These are phyloP conservation scores for Carapus acus DNA, from an alignment of 2,797 vertebrate genomes.

Conservation along the genomic window DNA sequence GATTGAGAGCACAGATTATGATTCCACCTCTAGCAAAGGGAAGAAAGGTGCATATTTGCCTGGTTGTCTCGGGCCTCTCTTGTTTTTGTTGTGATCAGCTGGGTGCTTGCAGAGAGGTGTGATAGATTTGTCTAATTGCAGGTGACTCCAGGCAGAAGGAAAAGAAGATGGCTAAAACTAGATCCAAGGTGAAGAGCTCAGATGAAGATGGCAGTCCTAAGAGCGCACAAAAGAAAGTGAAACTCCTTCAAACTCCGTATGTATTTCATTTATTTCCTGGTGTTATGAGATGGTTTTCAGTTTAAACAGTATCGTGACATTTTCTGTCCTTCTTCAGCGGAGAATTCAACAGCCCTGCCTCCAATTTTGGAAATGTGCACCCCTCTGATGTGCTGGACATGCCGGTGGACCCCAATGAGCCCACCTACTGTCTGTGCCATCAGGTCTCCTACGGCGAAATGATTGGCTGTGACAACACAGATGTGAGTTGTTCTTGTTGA, in stretches of 20 bases:
- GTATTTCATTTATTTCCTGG: constrained; percentile 20
- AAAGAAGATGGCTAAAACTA: constrained; percentile 88
- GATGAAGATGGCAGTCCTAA: constrained; percentile 89
- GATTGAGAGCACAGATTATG: constrained; percentile 93
- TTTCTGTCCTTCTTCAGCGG: constrained; percentile 69
- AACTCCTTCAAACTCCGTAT: constrained; percentile 77
- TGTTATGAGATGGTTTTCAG: not conserved
- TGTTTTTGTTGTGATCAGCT: not conserved
- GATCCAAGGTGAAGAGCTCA: constrained; percentile 92
- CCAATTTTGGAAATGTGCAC: constrained; percentile 92
- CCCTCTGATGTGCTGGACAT: constrained; percentile 98
- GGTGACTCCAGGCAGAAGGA: constrained; percentile 88
- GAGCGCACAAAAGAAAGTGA: constrained; percentile 89
- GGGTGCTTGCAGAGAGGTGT: not conserved
- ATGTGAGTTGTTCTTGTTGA: constrained; percentile 74
- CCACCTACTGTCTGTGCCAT: constrained; percentile 98
- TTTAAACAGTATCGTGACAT: not conserved
- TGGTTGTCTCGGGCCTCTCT: not conserved
- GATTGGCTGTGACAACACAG: constrained; percentile 99
- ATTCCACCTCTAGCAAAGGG: constrained; percentile 95
- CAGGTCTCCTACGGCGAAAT: constrained; percentile 99
- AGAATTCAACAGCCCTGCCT: constrained; percentile 84
- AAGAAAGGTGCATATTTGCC: constrained; percentile 81
- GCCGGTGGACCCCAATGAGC: constrained; percentile 98
- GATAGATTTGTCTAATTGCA: constrained; percentile 30